A percentile compares a stretch with the other conserved stretches of the same genome.
Conservation (phyloP, 2,888 invertebrate genomes). For the Drosophila pegasa region DNA sequence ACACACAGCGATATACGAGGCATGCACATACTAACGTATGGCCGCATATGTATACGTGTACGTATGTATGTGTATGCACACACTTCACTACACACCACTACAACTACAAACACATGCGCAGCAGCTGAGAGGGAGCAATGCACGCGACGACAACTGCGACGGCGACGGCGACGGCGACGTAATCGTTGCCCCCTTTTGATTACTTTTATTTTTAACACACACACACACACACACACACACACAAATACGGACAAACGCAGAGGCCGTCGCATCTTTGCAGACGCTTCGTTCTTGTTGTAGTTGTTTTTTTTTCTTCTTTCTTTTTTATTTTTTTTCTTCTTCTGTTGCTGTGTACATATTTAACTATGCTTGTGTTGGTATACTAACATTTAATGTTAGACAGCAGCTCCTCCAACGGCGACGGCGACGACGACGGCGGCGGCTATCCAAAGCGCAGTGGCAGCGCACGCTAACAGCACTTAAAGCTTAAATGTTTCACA, state of each 20-base stretch:
- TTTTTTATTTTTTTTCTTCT: constrained; percentile 15
- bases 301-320: constrained; percentile 12
- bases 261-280: constrained; percentile 60
- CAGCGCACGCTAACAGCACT: constrained; percentile 51
- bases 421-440: constrained; percentile 17
- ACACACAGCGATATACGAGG: too few relatives aligned
- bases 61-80: constrained; percentile 15
- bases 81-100: constrained; percentile 36
- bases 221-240: constrained; percentile 26
- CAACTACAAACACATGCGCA: constrained; percentile 68
- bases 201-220: constrained; percentile 74
- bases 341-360: constrained; percentile 19
- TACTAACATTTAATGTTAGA: constrained; percentile 73
- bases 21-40: constrained; percentile 1
- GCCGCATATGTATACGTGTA: constrained; percentile 1
- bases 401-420: constrained; percentile 58
- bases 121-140: constrained; percentile 77
- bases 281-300: constrained; percentile 42
- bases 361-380: constrained; percentile 62
- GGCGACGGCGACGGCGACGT: constrained; percentile 53
- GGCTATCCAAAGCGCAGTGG: constrained; percentile 60
- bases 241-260: constrained; percentile 17
- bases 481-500: constrained; percentile 73
- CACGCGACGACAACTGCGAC: constrained; percentile 57
- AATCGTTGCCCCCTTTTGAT: constrained; percentile 73